Base-by-base conservation (phyloP, 2,113 vertebrate genomes). In the Nothocercus julius region DNA sequence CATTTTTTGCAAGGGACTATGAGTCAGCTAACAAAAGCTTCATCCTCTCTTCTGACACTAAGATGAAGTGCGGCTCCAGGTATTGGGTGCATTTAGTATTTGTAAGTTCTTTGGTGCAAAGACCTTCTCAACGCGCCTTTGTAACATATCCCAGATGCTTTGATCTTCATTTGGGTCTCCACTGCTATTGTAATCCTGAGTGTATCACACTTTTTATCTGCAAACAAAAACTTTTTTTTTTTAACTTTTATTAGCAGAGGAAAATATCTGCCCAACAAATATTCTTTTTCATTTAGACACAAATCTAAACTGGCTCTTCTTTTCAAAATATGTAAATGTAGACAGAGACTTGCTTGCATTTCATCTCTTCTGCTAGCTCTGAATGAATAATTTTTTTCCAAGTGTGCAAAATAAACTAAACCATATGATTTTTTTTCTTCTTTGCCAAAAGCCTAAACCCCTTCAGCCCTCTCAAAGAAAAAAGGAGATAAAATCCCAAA, bases 261-360 rank as follows among this genome's bases (percentile, higher is more conserved):
- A 19, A 72, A 69, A 25, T 67, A 51, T 28, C 17, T 22, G 19
- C 8, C 14, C 56, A 36, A 75, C 14, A 79, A 68, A 11, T 30
- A 58, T 53, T 83, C 17, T 4, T 0, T 81, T 91, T 90, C 34
- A 74, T 84, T 74, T 64, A 89, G 36, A 75, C 45, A 38, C 40
- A 77, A 89, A 93, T 82, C 44, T 66, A 72, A 85, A 19, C 28
- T 90, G 61, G 19, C 51, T 64, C 38, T 77, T 34, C n/a, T 64
- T 91, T 95, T 87, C 49, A 42, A 74, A 85, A 90, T 77, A 90
- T 24, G 9, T 61, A 95, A 87, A 90, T 90, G 89, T 4, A 82
- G 77, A 62, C 74, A 87, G 45, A 92, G 44, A 44, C 70, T 87
- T 91, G 54, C 91, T 92, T 91, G 32, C 22, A 45, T 21, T 80